A percentile compares a stretch with the other conserved stretches of the same genome.
Evolutionary conservation across 2,888 invertebrate species (phyloP).

Genomic region (Geophilus truncorum): DNA sequence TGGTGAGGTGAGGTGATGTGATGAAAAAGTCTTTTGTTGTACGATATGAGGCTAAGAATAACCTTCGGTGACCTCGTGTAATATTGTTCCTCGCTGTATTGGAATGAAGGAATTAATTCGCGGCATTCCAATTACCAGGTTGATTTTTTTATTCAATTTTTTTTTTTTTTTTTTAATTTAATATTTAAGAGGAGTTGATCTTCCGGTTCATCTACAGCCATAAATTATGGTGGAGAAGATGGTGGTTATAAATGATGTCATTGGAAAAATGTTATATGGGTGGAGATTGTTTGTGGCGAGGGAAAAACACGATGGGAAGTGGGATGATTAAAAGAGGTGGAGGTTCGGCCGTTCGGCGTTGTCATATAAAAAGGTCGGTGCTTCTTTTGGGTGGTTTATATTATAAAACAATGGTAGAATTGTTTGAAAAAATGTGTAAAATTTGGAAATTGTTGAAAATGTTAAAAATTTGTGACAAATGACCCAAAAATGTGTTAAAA

Average conservation of each 20-base stretch:
- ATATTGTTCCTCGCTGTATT: neutral
- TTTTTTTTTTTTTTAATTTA: neutral
- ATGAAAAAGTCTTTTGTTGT: neutral
- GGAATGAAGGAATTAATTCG: neutral
- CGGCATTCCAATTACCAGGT: neutral
- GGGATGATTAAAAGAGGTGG: too few relatives aligned
- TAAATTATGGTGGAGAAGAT: neutral
- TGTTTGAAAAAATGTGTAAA: too few relatives aligned
- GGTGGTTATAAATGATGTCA: neutral
- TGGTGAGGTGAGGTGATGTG: neutral
- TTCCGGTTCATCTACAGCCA: neutral
- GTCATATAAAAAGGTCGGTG: too few relatives aligned
- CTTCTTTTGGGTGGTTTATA: too few relatives aligned
- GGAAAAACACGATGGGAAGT: neutral
- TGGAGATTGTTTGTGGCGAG: neutral
- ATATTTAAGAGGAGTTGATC: neutral
- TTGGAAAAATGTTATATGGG: neutral
- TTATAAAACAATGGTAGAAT: too few relatives aligned
- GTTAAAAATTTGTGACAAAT: too few relatives aligned
- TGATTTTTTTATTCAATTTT: neutral
- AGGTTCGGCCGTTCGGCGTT: too few relatives aligned
- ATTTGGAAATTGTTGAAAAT: too few relatives aligned
- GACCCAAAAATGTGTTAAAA: too few relatives aligned
- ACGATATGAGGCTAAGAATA: neutral
- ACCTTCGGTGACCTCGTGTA: neutral